phyloP scores from a whole-genome alignment of 2,797 vertebrate genomes.

The Acanthopagrus latus region DNA sequence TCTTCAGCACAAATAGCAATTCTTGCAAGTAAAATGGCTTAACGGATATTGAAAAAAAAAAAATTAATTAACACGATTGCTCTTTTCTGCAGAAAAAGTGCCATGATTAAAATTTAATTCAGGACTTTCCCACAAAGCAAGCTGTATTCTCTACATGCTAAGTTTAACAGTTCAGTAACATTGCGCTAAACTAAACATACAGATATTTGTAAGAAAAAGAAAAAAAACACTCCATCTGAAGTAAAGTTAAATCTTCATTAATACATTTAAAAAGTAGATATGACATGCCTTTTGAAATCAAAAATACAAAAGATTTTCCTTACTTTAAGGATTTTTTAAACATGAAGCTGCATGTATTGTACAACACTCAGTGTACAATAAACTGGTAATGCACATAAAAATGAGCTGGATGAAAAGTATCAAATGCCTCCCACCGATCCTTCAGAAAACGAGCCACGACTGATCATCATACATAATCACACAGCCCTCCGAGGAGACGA shows the following conservation, averaged over 20 bases:
- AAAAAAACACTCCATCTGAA: conserved; percentile 91
- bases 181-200: conserved; percentile 93
- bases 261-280: conserved; percentile 99
- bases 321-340: conserved; percentile 95
- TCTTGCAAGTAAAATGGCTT: conserved; percentile 93
- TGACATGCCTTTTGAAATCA: conserved; percentile 98
- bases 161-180: conserved; percentile 94
- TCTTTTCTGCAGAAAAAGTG: conserved; percentile 93
- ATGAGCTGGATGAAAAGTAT: conserved; percentile 93
- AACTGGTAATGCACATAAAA: conserved; percentile 98
- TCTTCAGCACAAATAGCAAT: conserved; percentile 90
- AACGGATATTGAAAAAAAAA: conserved; percentile 70
- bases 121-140: conserved; percentile 94
- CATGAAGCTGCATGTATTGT: conserved; percentile 98
- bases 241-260: conserved; percentile 99
- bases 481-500: conserved; percentile 52
- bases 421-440: conserved; percentile 85
- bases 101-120: conserved; percentile 93
- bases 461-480: conserved; percentile 87
- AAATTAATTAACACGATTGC: conserved; percentile 88
- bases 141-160: conserved; percentile 95
- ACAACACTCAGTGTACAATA: conserved; percentile 97
- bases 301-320: conserved; percentile 99
- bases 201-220: conserved; percentile 91
- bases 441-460: conserved; percentile 86